Percentiles rank a stretch among this genome's conserved stretches.
phyloP scores from a whole-genome alignment of 1,140 invertebrate species.

The Camponotus vicinus region DNA sequence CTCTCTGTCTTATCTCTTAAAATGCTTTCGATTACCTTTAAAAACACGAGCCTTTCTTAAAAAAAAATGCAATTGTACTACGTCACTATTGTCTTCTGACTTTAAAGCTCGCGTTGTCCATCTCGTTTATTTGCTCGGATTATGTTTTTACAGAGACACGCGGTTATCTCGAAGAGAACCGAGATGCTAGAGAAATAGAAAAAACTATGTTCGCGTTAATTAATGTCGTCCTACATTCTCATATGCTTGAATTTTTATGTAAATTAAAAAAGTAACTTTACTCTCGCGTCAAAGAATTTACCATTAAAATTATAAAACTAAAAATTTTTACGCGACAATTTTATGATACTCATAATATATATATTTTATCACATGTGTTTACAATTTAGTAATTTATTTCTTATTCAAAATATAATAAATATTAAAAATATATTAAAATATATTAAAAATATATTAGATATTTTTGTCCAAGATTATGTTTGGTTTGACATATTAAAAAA shows the following conservation, averaged over 20 bases:
- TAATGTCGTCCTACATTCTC: background rate
- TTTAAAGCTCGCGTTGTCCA: background rate
- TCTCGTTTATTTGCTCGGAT: background rate
- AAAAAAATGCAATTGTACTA: conserved; percentile 1
- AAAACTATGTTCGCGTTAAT: background rate
- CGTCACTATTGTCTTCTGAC: background rate
- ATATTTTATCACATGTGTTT: no score
- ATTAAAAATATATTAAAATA: no score
- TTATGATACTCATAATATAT: background rate
- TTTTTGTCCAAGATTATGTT: background rate
- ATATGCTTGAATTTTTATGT: background rate
- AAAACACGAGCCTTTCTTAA: background rate
- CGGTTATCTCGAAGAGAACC: background rate
- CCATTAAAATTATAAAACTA: background rate
- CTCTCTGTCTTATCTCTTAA: conserved; percentile 31
- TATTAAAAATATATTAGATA: background rate
- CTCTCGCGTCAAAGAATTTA: background rate
- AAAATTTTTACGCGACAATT: background rate
- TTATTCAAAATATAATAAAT: no score
- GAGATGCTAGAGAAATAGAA: background rate
- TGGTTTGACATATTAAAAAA: background rate
- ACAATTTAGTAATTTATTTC: no score
- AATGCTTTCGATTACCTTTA: conserved; percentile 33
- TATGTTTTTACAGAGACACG: background rate
- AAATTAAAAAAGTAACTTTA: background rate